Evolutionary conservation across 2,888 invertebrate genomes (phyloP).

Genomic region (Drosophila koepferae): DNA sequence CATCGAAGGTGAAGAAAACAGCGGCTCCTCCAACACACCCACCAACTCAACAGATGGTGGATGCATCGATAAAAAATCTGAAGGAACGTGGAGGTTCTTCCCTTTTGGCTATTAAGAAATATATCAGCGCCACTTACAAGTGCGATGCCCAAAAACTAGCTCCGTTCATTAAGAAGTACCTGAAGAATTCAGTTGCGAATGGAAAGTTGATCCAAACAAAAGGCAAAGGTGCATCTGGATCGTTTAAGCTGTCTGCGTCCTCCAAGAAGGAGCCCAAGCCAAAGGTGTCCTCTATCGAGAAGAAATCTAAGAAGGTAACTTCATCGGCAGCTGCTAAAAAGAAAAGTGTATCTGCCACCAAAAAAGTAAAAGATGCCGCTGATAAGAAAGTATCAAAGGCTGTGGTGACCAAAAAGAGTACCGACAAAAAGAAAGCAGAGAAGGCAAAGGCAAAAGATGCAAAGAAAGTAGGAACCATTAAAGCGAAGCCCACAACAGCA

Average conservation of each 20-base stretch:
- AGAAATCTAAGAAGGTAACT: slow-evolving; percentile 36
- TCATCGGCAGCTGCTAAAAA: slow-evolving; percentile 16
- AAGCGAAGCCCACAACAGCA: slow-evolving; percentile 41
- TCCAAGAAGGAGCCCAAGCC: slow-evolving; percentile 51
- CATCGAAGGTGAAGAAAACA: slow-evolving; percentile 35
- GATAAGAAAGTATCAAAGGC: slow-evolving; percentile 45
- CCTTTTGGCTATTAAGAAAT: slow-evolving; percentile 59
- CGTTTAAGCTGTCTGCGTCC: slow-evolving; percentile 58
- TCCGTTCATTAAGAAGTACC: slow-evolving; percentile 88
- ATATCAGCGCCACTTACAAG: slow-evolving; percentile 56
- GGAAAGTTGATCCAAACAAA: slow-evolving; percentile 83
- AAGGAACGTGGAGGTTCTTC: slow-evolving; percentile 63
- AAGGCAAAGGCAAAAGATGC: slow-evolving; percentile 33
- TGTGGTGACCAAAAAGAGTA: slow-evolving; percentile 40
- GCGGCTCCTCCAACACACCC: slow-evolving; percentile 40
- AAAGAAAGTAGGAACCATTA: slow-evolving; percentile 47
- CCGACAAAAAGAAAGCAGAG: slow-evolving; percentile 47
- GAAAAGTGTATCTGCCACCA: slow-evolving; percentile 18
- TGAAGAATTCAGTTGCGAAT: slow-evolving; percentile 86
- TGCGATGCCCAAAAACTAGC: slow-evolving; percentile 18
- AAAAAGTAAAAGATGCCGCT: slow-evolving; percentile 28
- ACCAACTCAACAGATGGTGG: slow-evolving; percentile 58
- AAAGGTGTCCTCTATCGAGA: slow-evolving; percentile 37
- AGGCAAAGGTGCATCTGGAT: slow-evolving; percentile 64
- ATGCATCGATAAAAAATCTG: slow-evolving; percentile 51